These are phyloP conservation scores for Aurelia aurita DNA, from an alignment of 30 jellyfish, hydroid and myxozoan species.

Conservation along the genomic window DNA sequence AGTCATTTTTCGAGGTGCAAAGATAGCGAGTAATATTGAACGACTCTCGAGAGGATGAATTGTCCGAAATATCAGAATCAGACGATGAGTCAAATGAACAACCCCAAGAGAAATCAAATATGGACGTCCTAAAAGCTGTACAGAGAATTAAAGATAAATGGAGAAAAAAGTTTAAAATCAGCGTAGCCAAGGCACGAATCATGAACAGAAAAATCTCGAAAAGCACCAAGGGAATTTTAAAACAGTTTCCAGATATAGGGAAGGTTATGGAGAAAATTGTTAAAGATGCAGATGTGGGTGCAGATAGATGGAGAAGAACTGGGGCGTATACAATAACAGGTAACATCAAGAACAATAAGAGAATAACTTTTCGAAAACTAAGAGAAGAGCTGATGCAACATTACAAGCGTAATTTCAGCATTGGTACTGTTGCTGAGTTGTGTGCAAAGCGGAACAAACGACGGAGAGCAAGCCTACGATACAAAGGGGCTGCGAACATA, in stretches of 20 bases:
- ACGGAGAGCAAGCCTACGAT: slow-evolving; percentile 3
- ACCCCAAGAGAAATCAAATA: not conserved
- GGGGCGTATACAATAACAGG: slow-evolving; percentile 12
- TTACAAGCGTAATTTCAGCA: slow-evolving; percentile 6
- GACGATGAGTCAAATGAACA: not conserved
- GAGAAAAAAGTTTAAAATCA: not conserved
- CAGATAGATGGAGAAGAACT: slow-evolving; percentile 12
- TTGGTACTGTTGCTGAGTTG: slow-evolving; percentile 8
- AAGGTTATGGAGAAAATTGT: slow-evolving; percentile 1
- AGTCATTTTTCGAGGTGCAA: not conserved
- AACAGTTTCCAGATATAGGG: slow-evolving; percentile 1
- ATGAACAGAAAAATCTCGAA: not conserved
- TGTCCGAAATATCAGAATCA: slow-evolving; percentile 3
- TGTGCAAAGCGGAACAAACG: slow-evolving; percentile 6
- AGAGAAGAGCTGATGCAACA: not conserved
- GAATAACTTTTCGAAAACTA: not conserved
- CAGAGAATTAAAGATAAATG: not conserved
- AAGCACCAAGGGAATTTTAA: not conserved
- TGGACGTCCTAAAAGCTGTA: not conserved
- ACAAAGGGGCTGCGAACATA: not conserved
- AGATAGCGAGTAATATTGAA: not conserved
- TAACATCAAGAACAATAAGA: not conserved
- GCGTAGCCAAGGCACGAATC: not conserved
- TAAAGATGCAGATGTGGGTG: not conserved
- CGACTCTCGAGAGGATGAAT: not conserved